Evolutionary conservation across 2,113 vertebrate genomes (phyloP), one percentile per base, ranked within the genome.

Genomic region (Rissa tridactyla): DNA sequence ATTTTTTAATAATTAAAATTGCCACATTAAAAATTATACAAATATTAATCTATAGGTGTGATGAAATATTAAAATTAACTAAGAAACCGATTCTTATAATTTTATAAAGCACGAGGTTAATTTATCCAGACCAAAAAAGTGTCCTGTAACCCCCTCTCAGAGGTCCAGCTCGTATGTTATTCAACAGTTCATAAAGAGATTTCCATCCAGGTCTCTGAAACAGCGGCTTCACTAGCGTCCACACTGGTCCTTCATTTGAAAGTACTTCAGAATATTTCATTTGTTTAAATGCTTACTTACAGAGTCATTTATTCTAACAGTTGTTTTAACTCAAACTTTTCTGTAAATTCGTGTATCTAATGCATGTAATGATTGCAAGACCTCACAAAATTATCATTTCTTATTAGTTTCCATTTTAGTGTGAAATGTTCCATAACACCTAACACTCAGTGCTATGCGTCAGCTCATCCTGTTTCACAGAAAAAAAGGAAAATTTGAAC

Each of bases 1-100:
- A 77, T 92, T 97, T 97, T 96, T 96, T 93, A 95, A 88, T 92
- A 93, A 96, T 92, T 94, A 78, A 92, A 92, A 80, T 88, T 91
- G 30, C 89, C 89, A 95, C 86, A 96, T 97, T 97, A 92, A 96
- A 97, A 97, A 88, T 69, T 76, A 96, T 82, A 71, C 42, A 92
- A 92, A 92, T 92, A 94, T 91, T 82, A 73, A 94, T 87, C 65
- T 82, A 90, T 82, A 94, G 51, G 55, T 91, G 78, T 94, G 88
- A 73, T 71, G 75, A 92, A 95, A 91, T 88, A 92, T 29, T 57
- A 36, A 73, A 10, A 70, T 77, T 61, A 62, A 52, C 22, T 82
- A 58, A 94, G 12, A 90, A 90, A 79, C 29, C 10, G 66, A 55
- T 72, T 72, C 11, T 77, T 94, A 66, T 15, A 7, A 51, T 87